Evolutionary conservation across 2,797 vertebrate species (phyloP).

Genomic region (Lithobates sylvaticus): DNA sequence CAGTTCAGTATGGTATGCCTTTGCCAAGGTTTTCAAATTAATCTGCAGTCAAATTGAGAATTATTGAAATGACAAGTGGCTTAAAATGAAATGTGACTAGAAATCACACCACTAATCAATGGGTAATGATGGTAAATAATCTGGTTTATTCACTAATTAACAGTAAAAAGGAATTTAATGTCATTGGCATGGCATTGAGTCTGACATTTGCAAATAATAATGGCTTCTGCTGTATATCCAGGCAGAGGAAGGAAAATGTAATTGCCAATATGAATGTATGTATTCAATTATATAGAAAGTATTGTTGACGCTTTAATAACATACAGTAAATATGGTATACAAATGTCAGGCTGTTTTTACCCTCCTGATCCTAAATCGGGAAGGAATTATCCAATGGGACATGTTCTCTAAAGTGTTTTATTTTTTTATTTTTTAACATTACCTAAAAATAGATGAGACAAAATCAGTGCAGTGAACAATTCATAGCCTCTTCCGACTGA

Average conservation of each 20-base stretch:
- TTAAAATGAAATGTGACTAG: no score
- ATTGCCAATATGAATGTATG: no score
- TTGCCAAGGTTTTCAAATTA: no score
- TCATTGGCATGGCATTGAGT: background rate
- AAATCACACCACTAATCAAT: background rate
- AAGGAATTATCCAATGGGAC: background rate
- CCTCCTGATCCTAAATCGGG: background rate
- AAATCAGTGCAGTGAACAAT: background rate
- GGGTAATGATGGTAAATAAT: background rate
- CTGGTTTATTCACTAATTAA: background rate
- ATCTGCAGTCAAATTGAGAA: no score
- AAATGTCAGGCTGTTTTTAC: background rate
- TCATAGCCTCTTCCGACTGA: slow-evolving; percentile 3
- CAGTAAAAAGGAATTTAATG: background rate
- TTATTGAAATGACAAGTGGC: no score
- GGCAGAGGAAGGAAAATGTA: no score
- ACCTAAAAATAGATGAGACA: background rate
- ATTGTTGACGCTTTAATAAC: background rate
- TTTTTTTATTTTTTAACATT: background rate
- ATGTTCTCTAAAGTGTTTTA: background rate
- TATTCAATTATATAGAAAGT: background rate
- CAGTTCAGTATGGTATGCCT: no score
- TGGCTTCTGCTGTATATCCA: no score
- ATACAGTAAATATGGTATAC: background rate
- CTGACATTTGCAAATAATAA: no score